These are phyloP conservation scores for Schizothorax lantsangensis DNA, from an alignment of 2,797 vertebrate genomes.

Conservation along the genomic window DNA sequence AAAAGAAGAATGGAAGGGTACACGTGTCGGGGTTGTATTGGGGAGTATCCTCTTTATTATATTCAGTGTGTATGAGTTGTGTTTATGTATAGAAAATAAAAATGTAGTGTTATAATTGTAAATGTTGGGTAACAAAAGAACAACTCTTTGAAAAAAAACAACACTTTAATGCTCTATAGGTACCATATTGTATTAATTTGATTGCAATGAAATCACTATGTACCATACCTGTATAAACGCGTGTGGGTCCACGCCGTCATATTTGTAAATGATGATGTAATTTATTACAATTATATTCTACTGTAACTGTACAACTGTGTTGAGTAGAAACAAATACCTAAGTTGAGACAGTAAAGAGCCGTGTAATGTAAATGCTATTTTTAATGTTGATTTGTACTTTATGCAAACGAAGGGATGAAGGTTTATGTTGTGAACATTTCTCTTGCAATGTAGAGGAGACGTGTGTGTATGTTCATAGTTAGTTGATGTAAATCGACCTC, in stretches of 20 bases:
- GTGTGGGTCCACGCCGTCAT: constrained; percentile 79
- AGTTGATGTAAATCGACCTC: constrained; percentile 82
- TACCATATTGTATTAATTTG: constrained; percentile 79
- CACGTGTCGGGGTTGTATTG: constrained; percentile 49
- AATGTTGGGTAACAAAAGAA: constrained; percentile 81
- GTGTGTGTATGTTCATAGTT: constrained; percentile 80
- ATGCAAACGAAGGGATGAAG: constrained; percentile 74
- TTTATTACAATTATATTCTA: constrained; percentile 85
- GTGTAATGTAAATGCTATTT: constrained; percentile 84
- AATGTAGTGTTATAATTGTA: constrained; percentile 84
- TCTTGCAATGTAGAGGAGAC: constrained; percentile 80
- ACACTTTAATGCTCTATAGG: constrained; percentile 77
- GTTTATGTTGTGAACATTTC: constrained; percentile 75
- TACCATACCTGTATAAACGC: constrained; percentile 77
- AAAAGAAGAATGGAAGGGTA: constrained; percentile 48
- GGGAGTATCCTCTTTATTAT: constrained; percentile 74
- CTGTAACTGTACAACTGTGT: constrained; percentile 87
- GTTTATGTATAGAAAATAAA: constrained; percentile 74
- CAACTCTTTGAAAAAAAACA: constrained; percentile 63
- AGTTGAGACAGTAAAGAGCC: constrained; percentile 78
- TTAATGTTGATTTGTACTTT: constrained; percentile 75
- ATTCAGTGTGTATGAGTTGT: constrained; percentile 83
- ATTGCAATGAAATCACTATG: constrained; percentile 79
- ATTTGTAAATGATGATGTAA: constrained; percentile 88
- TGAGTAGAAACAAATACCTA: constrained; percentile 80